A percentile compares a stretch with the other conserved stretches of the same genome.
These are phyloP conservation scores for Entomobrya multifasciata DNA, from an alignment of 2,888 invertebrate genomes.

Conservation along the genomic window DNA sequence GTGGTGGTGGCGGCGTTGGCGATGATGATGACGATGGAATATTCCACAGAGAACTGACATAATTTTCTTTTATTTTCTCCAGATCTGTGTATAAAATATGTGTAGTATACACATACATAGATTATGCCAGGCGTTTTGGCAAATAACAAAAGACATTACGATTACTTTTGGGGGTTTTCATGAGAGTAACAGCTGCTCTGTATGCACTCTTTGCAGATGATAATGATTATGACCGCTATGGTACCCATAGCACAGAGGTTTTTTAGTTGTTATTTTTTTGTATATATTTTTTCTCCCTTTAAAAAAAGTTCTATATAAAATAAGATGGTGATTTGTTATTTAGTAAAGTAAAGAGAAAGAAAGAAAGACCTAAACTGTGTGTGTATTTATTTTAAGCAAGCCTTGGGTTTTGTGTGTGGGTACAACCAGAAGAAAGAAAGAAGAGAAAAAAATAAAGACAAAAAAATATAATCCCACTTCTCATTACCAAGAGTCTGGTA, in stretches of 20 bases:
- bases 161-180: conserved; percentile 10
- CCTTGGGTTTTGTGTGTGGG: not conserved
- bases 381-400: not conserved
- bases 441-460: conserved; percentile 49
- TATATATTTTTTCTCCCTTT: not conserved
- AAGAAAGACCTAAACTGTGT: not conserved
- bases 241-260: not conserved
- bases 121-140: not conserved
- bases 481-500: conserved; percentile 76
- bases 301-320: too few species aligned
- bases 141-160: conserved; percentile 37
- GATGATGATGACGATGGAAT: conserved; percentile 15
- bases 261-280: not conserved
- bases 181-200: conserved; percentile 8
- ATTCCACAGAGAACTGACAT: conserved; percentile 63
- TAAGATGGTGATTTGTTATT: conserved; percentile 33
- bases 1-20: not conserved
- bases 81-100: not conserved
- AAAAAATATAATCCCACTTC: conserved; percentile 73
- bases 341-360: not conserved
- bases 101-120: not conserved
- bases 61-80: conserved; percentile 25
- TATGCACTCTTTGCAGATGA: not conserved
- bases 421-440: not conserved
- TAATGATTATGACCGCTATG: not conserved